phyloP scores from a whole-genome alignment of 2,113 vertebrate species.

The Chloebia gouldiae region DNA sequence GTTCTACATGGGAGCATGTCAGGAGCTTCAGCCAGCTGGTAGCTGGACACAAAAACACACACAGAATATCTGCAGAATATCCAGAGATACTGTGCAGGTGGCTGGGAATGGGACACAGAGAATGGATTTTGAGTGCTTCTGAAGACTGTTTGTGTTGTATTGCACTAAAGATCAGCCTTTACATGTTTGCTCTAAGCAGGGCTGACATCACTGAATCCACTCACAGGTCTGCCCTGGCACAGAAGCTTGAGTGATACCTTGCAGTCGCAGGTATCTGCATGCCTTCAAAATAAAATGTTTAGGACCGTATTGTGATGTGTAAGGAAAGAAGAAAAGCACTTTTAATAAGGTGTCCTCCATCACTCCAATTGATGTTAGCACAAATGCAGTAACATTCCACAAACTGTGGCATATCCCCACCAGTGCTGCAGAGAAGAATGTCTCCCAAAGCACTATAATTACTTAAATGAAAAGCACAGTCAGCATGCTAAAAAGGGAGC shows the following conservation, averaged over 20 bases:
- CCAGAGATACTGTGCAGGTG: not conserved
- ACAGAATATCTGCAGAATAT: not conserved
- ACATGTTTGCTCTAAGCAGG: not conserved
- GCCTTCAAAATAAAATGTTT: not conserved
- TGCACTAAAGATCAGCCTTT: too few relatives aligned
- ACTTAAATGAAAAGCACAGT: not conserved
- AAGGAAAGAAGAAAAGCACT: not conserved
- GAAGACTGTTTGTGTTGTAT: not conserved
- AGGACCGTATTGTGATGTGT: not conserved
- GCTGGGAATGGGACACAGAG: not conserved
- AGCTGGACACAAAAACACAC: not conserved
- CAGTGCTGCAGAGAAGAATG: not conserved
- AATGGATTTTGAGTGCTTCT: not conserved
- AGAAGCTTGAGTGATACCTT: not conserved
- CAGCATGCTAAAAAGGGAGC: not conserved
- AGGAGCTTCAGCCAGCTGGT: not conserved
- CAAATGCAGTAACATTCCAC: not conserved
- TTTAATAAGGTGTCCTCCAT: not conserved
- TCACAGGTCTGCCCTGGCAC: not conserved
- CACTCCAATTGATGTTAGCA: not conserved
- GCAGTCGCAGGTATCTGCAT: not conserved
- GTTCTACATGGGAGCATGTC: accelerated
- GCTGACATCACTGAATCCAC: not conserved
- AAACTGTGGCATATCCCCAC: not conserved
- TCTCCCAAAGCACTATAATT: not conserved